Evolutionary conservation across 1,140 invertebrate genomes (phyloP).

Genomic region (Psilanteris sp.): DNA sequence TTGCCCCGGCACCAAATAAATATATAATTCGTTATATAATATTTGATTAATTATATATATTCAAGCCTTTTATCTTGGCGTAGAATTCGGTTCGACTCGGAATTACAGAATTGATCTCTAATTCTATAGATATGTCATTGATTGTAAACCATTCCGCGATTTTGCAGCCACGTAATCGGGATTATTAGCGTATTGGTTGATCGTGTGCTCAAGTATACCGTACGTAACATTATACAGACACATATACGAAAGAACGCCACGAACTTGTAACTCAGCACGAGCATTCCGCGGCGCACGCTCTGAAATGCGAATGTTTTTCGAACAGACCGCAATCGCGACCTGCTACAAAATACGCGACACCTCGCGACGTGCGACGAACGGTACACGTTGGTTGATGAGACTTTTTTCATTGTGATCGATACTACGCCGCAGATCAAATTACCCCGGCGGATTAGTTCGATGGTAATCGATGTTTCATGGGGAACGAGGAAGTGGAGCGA

Average conservation of each 20-base stretch:
- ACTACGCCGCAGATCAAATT: slow-evolving; percentile 28
- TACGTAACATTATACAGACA: slow-evolving; percentile 54
- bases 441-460: slow-evolving; percentile 40
- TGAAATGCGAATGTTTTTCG: slow-evolving; percentile 43
- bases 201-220: slow-evolving; percentile 9
- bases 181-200: slow-evolving; percentile 18
- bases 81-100: no score
- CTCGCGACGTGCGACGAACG: slow-evolving; percentile 47
- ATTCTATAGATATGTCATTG: not conserved
- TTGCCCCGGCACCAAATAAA: no score
- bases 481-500: slow-evolving; percentile 45
- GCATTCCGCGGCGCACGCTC: slow-evolving; percentile 52
- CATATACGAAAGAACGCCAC: slow-evolving; percentile 19
- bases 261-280: slow-evolving; percentile 51
- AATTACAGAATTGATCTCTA: slow-evolving; percentile 11
- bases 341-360: slow-evolving; percentile 59
- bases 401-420: slow-evolving; percentile 13
- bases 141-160: slow-evolving; percentile 34
- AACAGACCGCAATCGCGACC: slow-evolving; percentile 43
- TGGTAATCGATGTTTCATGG: slow-evolving; percentile 52
- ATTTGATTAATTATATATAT: no score
- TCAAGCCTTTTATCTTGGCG: no score
- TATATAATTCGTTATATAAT: no score
- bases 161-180: slow-evolving; percentile 52
- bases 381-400: slow-evolving; percentile 35